These are phyloP conservation scores for Brachionus plicatilis DNA, from an alignment of 1,140 invertebrate genomes.

Conservation along the genomic window DNA sequence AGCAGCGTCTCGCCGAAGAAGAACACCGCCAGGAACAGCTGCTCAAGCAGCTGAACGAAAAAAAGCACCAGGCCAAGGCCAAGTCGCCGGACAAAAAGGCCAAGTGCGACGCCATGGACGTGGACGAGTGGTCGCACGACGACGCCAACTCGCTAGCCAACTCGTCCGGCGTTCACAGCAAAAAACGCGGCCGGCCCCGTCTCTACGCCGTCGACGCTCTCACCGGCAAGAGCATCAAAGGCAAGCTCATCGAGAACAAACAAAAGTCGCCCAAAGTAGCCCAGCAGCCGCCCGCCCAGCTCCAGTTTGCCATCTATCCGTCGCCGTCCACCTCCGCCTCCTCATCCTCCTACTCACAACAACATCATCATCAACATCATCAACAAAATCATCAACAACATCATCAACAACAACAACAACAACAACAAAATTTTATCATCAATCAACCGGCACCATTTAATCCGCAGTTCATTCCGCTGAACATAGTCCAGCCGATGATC, in stretches of 20 bases:
- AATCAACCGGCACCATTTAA: neutral
- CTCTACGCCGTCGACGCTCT: neutral
- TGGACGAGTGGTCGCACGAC: neutral
- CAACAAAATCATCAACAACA: no score
- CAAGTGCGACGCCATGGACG: neutral
- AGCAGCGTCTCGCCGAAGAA: slow-evolving; percentile 19
- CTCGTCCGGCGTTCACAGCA: neutral
- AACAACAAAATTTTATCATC: neutral
- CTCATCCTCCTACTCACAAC: neutral
- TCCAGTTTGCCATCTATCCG: neutral
- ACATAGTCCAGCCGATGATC: neutral
- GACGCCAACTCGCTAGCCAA: neutral
- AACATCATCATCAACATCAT: neutral
- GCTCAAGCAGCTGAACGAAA: slow-evolving; percentile 9
- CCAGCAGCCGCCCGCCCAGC: neutral
- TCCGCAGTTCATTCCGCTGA: neutral
- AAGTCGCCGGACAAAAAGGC: neutral
- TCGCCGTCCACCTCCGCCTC: slow-evolving; percentile 26
- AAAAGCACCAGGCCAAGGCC: neutral
- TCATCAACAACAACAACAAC: neutral
- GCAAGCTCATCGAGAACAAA: neutral
- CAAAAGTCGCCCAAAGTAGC: neutral
- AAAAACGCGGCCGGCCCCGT: slow-evolving; percentile 20
- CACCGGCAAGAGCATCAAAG: slow-evolving; percentile 20
- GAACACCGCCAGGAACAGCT: slow-evolving; percentile 2